phyloP scores from a whole-genome alignment of 2,888 invertebrate species.

The Philaethria dido region DNA sequence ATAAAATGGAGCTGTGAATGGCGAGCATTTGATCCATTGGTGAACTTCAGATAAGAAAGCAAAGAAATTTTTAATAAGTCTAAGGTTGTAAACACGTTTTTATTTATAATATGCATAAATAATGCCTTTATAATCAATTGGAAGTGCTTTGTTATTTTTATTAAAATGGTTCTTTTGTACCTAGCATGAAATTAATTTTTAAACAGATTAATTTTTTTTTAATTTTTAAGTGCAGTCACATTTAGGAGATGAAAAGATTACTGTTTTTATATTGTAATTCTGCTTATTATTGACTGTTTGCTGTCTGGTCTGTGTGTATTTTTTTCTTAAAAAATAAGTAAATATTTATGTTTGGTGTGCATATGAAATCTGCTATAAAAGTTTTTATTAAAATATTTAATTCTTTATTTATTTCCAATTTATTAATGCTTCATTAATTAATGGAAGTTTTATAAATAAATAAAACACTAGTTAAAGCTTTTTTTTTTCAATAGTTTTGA shows the following conservation, averaged over 20 bases:
- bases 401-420: neutral
- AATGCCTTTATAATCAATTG: no score
- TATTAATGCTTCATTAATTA: neutral
- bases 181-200: neutral
- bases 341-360: conserved; percentile 16
- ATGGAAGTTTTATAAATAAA: conserved; percentile 18
- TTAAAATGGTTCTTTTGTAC: neutral
- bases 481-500: conserved; percentile 68
- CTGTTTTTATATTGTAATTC: neutral
- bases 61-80: no score
- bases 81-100: no score
- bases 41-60: neutral
- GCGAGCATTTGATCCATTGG: neutral
- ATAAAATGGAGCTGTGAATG: neutral
- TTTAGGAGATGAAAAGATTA: no score
- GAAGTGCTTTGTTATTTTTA: no score
- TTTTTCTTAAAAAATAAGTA: conserved; percentile 5
- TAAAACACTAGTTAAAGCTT: conserved; percentile 46
- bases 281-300: conserved; percentile 1
- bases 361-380: conserved; percentile 11
- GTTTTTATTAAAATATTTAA: neutral
- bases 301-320: neutral
- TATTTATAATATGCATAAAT: no score
- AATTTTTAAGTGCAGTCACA: no score
- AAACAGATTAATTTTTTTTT: no score